These are phyloP conservation scores for Halocynthia roretzi DNA, from an alignment of 23 tunicate species.

Conservation along the genomic window DNA sequence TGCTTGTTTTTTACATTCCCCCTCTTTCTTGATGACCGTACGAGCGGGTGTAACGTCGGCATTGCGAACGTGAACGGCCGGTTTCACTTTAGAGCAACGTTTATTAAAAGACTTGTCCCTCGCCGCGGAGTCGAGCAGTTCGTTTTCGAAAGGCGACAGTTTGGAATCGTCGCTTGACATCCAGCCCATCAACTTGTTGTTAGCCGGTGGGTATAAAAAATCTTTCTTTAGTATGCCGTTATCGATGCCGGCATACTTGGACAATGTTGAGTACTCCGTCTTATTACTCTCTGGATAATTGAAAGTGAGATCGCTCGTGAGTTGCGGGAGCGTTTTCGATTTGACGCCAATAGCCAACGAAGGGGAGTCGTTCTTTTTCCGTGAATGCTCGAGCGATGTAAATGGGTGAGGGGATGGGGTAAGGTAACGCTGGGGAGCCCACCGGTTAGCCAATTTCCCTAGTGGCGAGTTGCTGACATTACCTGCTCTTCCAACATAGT, in stretches of 20 bases:
- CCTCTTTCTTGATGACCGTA: no score
- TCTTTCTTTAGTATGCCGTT: no score
- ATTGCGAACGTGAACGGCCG: no score
- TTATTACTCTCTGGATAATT: constrained; percentile 14
- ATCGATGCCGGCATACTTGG: background rate
- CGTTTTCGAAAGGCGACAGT: constrained; percentile 8
- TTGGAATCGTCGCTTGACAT: constrained; percentile 3
- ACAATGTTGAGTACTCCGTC: background rate
- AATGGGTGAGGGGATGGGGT: background rate
- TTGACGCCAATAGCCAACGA: background rate
- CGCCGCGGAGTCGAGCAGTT: constrained; percentile 2
- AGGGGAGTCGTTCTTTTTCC: background rate
- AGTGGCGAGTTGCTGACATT: background rate
- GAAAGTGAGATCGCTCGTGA: background rate
- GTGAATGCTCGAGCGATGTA: background rate
- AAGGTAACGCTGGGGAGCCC: background rate
- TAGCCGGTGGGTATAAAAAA: background rate
- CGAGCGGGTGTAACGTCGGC: no score
- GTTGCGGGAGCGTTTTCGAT: constrained; percentile 2
- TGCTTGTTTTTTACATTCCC: no score
- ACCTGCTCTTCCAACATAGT: background rate
- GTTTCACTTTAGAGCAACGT: no score
- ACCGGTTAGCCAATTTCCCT: background rate
- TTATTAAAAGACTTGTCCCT: no score
- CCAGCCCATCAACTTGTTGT: background rate